Evolutionary conservation across 2,113 vertebrate species (phyloP).

Genomic region (Syngnathus floridae): DNA sequence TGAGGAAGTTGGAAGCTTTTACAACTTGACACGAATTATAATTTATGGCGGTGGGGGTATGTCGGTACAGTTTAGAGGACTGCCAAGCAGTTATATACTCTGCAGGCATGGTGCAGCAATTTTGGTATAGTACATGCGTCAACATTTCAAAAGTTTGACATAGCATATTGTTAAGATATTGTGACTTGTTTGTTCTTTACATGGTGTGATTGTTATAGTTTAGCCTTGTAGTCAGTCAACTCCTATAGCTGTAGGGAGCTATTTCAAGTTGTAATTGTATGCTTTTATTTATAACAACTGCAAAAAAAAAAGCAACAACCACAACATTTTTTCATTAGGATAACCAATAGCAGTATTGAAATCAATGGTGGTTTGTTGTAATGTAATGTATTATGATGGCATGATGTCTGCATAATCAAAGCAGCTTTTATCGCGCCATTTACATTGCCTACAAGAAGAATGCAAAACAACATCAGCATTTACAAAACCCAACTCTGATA

Average conservation of each 20-base stretch:
- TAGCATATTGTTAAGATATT: not conserved
- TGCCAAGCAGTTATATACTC: not conserved
- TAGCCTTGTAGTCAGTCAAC: not conserved
- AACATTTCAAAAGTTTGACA: not conserved
- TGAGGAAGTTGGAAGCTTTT: not conserved
- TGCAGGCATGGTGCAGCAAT: not conserved
- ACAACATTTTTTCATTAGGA: too few relatives aligned
- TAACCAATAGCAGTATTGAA: not conserved
- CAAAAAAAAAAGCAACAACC: not conserved
- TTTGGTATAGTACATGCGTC: not conserved
- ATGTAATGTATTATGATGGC: not conserved
- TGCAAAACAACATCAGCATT: not conserved
- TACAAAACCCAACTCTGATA: not conserved
- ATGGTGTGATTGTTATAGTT: not conserved
- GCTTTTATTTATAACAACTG: not conserved
- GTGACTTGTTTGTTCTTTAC: not conserved
- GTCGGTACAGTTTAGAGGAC: not conserved
- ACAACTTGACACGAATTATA: not conserved
- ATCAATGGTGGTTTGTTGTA: not conserved
- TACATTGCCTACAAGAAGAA: not conserved
- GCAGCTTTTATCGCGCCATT: not conserved
- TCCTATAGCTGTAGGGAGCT: not conserved
- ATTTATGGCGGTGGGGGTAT: not conserved
- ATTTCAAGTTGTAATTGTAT: not conserved
- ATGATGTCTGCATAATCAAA: not conserved